Evolutionary conservation across 2,113 vertebrate species (phyloP).

Genomic region (Pluvialis apricaria): DNA sequence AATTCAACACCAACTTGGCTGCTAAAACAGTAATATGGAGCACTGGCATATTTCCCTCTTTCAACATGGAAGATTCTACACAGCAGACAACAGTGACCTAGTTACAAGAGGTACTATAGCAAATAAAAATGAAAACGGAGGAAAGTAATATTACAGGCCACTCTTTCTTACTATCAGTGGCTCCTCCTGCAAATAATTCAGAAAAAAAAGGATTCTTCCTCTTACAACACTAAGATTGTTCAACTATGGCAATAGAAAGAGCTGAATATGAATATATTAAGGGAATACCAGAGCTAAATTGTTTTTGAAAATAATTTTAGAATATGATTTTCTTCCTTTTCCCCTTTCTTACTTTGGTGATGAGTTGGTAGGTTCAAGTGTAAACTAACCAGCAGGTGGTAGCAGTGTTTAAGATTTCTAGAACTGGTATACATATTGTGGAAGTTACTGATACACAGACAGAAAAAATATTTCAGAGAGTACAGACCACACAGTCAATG

Average conservation of each 20-base stretch:
- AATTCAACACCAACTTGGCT: neutral
- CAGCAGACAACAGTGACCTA: neutral
- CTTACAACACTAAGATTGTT: neutral
- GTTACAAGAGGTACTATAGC: neutral
- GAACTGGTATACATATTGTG: neutral
- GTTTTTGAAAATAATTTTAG: neutral
- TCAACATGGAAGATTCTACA: neutral
- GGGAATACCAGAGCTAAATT: neutral
- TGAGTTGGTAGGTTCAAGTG: neutral
- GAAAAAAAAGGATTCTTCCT: neutral
- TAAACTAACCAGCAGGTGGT: slow-evolving; percentile 56
- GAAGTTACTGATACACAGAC: neutral
- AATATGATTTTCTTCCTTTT: neutral
- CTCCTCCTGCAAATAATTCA: neutral
- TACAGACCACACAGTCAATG: neutral
- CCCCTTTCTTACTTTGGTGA: neutral
- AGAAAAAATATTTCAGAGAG: neutral
- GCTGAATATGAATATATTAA: neutral
- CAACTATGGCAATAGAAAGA: neutral
- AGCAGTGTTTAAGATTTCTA: slow-evolving; percentile 43
- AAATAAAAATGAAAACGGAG: neutral
- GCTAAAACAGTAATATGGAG: neutral
- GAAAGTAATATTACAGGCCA: neutral
- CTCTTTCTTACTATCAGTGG: neutral
- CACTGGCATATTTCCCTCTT: neutral